Percentiles rank a stretch among this genome's conserved stretches.
Conservation (phyloP, 2,113 vertebrate genomes). For the Dipodomys stephensi region DNA sequence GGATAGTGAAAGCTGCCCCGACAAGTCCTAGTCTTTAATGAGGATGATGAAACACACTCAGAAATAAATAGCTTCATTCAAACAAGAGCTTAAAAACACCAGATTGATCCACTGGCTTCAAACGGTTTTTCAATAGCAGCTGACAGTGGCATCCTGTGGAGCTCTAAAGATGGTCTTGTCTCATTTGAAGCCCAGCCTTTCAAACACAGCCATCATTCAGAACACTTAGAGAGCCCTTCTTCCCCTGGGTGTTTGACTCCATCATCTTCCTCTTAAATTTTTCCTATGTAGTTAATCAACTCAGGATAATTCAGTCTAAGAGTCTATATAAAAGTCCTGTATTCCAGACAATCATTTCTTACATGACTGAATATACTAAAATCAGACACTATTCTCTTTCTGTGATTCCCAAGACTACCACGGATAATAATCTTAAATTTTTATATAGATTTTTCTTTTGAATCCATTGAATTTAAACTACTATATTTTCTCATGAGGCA, state of each 20-base stretch:
- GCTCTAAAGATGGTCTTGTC: slow-evolving; percentile 84
- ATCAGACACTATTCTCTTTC: neutral
- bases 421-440: neutral
- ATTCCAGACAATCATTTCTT: slow-evolving; percentile 9
- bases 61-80: slow-evolving; percentile 85
- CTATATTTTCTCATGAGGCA: neutral
- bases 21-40: slow-evolving; percentile 56
- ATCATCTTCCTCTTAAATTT: slow-evolving; percentile 60
- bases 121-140: slow-evolving; percentile 74
- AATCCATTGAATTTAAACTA: slow-evolving; percentile 44
- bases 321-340: slow-evolving; percentile 19
- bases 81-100: slow-evolving; percentile 70
- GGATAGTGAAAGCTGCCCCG: neutral
- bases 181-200: slow-evolving; percentile 78
- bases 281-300: slow-evolving; percentile 74
- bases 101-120: slow-evolving; percentile 78
- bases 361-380: slow-evolving; percentile 37
- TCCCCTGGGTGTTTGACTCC: slow-evolving; percentile 9
- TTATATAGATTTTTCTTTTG: slow-evolving; percentile 14
- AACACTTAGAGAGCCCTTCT: slow-evolving; percentile 53
- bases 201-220: slow-evolving; percentile 68
- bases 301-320: slow-evolving; percentile 66
- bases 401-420: neutral
- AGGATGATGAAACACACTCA: slow-evolving; percentile 59
- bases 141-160: slow-evolving; percentile 68